phyloP scores from a whole-genome alignment of 2,113 vertebrate genomes.

The Tragelaphus imberbis region DNA sequence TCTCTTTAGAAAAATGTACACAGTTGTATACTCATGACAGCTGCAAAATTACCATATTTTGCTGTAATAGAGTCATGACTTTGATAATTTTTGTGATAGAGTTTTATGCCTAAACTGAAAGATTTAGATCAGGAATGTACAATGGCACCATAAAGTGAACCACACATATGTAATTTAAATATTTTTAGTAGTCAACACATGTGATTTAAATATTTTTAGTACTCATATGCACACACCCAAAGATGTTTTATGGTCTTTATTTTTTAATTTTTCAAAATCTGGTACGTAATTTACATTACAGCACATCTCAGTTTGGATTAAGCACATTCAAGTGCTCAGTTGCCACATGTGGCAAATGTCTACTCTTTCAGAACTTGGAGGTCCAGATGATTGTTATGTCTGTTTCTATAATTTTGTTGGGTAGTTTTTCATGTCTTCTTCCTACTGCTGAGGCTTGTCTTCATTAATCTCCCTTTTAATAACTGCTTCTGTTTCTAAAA shows the following conservation, averaged over 20 bases:
- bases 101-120: constrained; percentile 1
- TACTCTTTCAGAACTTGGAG: not conserved
- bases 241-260: not conserved
- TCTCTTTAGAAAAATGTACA: not conserved
- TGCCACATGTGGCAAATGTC: not conserved
- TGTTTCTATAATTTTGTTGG: not conserved
- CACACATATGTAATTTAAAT: not conserved
- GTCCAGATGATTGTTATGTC: not conserved
- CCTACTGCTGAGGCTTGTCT: not conserved
- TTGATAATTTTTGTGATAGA: not conserved
- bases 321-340: not conserved
- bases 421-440: not conserved
- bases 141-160: not conserved
- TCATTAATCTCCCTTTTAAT: not conserved
- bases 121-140: not conserved
- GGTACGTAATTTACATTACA: not conserved
- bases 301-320: not conserved
- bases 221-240: not conserved
- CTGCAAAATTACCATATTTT: not conserved
- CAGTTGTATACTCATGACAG: not conserved
- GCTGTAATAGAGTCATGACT: not conserved
- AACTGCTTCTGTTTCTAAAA: not conserved
- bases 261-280: not conserved
- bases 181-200: not conserved
- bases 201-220: constrained; percentile 19